Evolutionary conservation across 2,888 invertebrate species (phyloP).

Genomic region (Dione vanillae): DNA sequence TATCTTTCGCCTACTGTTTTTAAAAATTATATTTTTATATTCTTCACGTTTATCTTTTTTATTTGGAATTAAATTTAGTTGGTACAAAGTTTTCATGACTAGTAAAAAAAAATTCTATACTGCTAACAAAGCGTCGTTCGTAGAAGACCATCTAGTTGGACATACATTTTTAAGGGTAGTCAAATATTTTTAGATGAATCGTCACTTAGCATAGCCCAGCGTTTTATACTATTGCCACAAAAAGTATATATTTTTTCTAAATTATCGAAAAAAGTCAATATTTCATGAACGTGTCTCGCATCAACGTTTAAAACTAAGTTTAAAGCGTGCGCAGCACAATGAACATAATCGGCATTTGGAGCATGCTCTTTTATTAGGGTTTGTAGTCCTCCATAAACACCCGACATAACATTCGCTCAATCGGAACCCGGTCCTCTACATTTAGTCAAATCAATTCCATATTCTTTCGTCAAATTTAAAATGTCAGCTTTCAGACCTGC

Average conservation of each 20-base stretch:
- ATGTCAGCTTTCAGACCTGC: constrained; percentile 43
- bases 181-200: too few relatives aligned
- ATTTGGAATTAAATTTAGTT: constrained; percentile 23
- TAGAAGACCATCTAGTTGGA: constrained; percentile 48
- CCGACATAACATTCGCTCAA: constrained; percentile 49
- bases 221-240: too few relatives aligned
- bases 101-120: constrained; percentile 26
- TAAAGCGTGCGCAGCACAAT: constrained; percentile 43
- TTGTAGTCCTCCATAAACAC: constrained; percentile 48
- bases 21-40: constrained; percentile 35
- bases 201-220: too few relatives aligned
- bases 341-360: constrained; percentile 47
- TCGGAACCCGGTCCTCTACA: constrained; percentile 49
- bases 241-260: too few relatives aligned
- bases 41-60: constrained; percentile 34
- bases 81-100: constrained; percentile 31
- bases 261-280: constrained; percentile 10
- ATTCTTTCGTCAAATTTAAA: constrained; percentile 47
- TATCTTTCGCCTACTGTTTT: too few relatives aligned
- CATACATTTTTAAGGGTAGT: constrained; percentile 49
- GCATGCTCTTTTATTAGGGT: constrained; percentile 49
- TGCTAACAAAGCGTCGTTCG: constrained; percentile 46
- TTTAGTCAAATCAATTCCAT: constrained; percentile 49
- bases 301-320: constrained; percentile 13
- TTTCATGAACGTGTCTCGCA: constrained; percentile 19